Evolutionary conservation across 2,797 vertebrate genomes (phyloP).

Genomic region (Ibycter americanus): DNA sequence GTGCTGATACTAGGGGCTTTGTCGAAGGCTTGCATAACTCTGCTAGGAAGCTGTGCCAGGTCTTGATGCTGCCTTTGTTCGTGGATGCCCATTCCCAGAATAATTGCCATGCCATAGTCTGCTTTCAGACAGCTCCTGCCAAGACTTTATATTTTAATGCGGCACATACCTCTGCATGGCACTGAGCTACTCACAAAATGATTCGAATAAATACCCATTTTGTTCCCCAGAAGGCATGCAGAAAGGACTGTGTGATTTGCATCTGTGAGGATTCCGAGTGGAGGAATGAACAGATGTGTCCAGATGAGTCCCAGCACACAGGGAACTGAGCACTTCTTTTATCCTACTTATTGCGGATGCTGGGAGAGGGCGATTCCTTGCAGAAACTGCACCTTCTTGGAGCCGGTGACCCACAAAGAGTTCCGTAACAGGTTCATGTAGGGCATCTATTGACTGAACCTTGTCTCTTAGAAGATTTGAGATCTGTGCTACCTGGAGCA

Average conservation of each 20-base stretch:
- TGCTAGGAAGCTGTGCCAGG: constrained; percentile 4
- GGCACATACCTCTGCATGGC: neutral
- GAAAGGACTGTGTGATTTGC: neutral
- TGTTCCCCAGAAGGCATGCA: neutral
- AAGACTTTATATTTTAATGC: neutral
- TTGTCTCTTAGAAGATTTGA: neutral
- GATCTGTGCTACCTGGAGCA: rapidly evolving
- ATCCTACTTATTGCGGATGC: neutral
- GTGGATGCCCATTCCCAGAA: neutral
- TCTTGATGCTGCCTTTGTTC: constrained; percentile 3
- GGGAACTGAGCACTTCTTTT: neutral
- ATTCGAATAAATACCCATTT: neutral
- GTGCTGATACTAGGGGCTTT: constrained; percentile 43
- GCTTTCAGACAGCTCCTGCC: neutral
- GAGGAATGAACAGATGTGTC: neutral
- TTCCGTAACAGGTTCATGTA: rapidly evolving
- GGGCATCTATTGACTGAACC: neutral
- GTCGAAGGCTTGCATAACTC: constrained; percentile 21
- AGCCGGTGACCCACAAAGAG: neutral
- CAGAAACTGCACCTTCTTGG: neutral
- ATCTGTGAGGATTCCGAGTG: neutral
- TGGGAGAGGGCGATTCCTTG: neutral
- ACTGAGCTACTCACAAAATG: neutral
- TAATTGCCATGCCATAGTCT: neutral
- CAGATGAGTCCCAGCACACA: neutral